phyloP scores from a whole-genome alignment of 64 coral and sea anemone genomes.

The Montipora cactus region DNA sequence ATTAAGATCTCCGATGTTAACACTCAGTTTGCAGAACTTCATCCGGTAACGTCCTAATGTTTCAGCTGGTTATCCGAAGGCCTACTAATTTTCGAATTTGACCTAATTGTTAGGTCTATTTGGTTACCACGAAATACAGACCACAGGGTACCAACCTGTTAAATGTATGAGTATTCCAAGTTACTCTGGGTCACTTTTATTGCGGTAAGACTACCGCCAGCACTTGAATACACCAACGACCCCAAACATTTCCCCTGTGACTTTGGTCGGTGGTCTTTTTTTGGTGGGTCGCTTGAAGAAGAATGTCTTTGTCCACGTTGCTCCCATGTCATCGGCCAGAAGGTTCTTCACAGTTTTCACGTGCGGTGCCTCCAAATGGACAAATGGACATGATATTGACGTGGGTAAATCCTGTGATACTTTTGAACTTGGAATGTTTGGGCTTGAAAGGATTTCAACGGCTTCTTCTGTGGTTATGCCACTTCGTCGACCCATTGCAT shows the following conservation, averaged over 20 bases:
- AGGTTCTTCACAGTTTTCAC: constrained; percentile 19
- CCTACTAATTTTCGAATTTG: no score
- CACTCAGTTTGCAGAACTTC: no score
- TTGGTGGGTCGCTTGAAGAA: neutral
- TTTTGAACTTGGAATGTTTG: neutral
- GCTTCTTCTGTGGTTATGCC: constrained; percentile 50
- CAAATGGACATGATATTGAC: constrained; percentile 17
- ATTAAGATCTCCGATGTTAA: no score
- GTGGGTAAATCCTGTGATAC: constrained; percentile 43
- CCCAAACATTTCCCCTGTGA: neutral
- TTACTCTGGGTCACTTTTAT: constrained; percentile 38
- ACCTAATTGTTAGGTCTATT: no score
- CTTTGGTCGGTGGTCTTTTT: neutral
- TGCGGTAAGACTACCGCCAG: constrained; percentile 37
- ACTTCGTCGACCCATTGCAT: constrained; percentile 27
- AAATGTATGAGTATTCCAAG: constrained; percentile 57
- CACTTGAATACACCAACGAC: constrained; percentile 28
- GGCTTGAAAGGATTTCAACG: constrained; percentile 10
- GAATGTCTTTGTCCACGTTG: constrained; percentile 46
- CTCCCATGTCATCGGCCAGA: constrained; percentile 51
- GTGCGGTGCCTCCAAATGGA: neutral
- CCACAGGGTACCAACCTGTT: constrained; percentile 26
- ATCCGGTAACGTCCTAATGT: no score
- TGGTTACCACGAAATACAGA: no score
- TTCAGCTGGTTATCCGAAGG: no score